Conservation (phyloP, 2,113 vertebrate genomes). For the Nestor notabilis region DNA sequence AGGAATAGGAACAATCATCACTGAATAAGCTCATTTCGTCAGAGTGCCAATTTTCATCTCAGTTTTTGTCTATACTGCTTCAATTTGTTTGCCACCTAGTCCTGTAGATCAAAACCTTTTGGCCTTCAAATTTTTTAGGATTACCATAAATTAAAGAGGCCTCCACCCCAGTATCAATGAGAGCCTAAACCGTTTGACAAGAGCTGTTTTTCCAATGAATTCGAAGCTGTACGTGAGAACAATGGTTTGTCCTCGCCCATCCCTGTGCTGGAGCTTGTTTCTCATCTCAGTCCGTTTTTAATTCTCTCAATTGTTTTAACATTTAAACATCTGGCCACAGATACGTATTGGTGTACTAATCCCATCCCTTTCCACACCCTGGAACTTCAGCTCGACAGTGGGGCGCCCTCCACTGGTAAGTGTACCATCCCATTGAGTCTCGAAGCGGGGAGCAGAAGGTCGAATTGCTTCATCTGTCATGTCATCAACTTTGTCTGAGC, state of each 20-base stretch:
- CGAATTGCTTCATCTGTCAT: neutral
- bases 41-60: neutral
- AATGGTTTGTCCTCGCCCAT: neutral
- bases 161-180: neutral
- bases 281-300: neutral
- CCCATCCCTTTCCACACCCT: neutral
- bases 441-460: neutral
- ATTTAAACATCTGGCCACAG: neutral
- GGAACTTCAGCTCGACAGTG: neutral
- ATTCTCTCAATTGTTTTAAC: neutral
- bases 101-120: neutral
- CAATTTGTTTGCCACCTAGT: neutral
- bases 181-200: neutral
- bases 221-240: neutral
- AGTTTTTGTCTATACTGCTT: neutral
- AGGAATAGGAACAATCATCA: neutral
- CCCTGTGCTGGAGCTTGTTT: neutral
- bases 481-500: neutral
- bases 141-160: neutral
- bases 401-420: neutral
- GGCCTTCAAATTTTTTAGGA: neutral
- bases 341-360: neutral
- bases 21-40: neutral
- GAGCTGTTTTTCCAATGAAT: neutral
- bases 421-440: neutral